A percentile compares a stretch with the other conserved stretches of the same genome.
phyloP scores from a whole-genome alignment of 2,888 invertebrate genomes.

The Lithophane socia region DNA sequence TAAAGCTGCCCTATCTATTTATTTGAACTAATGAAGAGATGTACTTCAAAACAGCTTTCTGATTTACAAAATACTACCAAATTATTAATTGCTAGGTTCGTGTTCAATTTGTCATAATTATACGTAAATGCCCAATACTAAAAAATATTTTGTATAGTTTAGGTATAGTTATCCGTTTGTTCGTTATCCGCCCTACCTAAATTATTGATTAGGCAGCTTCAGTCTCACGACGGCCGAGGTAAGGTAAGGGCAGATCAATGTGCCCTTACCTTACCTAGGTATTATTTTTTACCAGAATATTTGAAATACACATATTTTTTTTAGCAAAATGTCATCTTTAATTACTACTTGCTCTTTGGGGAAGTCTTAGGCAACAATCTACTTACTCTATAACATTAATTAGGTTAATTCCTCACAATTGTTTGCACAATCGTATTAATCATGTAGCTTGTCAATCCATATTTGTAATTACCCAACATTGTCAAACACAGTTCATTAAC shows the following conservation, averaged over 20 bases:
- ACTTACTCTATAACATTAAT: neutral
- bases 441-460: constrained; percentile 13
- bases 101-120: neutral
- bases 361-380: neutral
- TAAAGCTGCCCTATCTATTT: neutral
- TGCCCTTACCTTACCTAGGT: neutral
- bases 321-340: too few species aligned
- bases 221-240: neutral
- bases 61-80: constrained; percentile 9
- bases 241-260: neutral
- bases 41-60: neutral
- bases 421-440: constrained; percentile 32
- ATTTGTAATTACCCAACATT: constrained; percentile 34
- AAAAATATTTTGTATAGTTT: neutral
- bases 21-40: constrained; percentile 14
- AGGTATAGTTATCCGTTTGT: neutral
- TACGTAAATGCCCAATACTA: neutral
- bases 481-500: constrained; percentile 12
- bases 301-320: neutral
- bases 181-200: neutral
- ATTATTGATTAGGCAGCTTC: neutral
- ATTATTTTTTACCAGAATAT: neutral
- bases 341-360: neutral
- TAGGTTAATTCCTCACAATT: constrained; percentile 34
- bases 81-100: neutral